phyloP scores from a whole-genome alignment of 2,888 invertebrate species.

The Oxyteleia sp. region DNA sequence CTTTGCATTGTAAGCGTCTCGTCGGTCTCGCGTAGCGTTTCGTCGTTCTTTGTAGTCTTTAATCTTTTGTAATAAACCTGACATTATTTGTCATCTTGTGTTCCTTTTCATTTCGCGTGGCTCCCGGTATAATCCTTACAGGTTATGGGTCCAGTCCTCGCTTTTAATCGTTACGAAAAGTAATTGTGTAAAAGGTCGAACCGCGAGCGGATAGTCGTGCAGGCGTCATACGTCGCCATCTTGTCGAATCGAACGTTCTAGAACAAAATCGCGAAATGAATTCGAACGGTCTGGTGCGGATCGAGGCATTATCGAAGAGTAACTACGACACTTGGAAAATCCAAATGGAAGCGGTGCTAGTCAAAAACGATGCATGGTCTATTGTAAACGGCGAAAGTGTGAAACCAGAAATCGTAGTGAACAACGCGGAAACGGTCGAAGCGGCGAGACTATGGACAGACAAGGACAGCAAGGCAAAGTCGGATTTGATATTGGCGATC shows the following conservation, averaged over 20 bases:
- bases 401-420: background rate
- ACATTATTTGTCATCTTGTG: no score
- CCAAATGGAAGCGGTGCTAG: constrained; percentile 54
- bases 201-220: background rate
- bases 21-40: no score
- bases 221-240: no score
- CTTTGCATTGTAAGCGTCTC: no score
- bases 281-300: background rate
- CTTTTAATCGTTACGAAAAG: background rate
- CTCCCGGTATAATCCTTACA: background rate
- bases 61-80: no score
- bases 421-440: background rate
- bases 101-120: no score
- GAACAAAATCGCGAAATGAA: background rate
- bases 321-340: constrained; percentile 1
- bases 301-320: background rate
- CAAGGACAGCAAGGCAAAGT: no score
- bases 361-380: constrained; percentile 73
- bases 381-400: constrained; percentile 67
- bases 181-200: no score
- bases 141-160: constrained; percentile 30
- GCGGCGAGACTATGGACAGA: no score
- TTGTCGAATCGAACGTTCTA: no score
- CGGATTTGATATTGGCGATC: no score
- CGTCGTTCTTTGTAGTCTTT: no score